Evolutionary conservation across 2,888 invertebrate species (phyloP).

Genomic region (Cantharis rustica): DNA sequence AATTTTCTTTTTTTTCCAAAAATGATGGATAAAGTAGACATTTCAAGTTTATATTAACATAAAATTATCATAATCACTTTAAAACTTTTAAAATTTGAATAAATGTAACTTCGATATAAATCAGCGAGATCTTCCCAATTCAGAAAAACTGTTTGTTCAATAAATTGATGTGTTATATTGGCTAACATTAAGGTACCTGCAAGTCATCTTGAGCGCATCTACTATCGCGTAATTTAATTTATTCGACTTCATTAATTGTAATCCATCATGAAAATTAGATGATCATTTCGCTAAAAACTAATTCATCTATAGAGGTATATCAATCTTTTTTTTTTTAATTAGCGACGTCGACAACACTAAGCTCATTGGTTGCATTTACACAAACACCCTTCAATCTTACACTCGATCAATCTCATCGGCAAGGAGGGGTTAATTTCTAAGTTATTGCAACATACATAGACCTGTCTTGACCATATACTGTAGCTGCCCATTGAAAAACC

Average conservation of each 20-base stretch:
- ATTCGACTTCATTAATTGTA: not conserved
- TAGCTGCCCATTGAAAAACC: not conserved
- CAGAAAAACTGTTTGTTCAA: not conserved
- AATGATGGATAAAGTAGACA: not conserved
- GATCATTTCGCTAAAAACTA: not conserved
- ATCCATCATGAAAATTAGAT: not conserved
- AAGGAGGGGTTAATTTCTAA: not conserved
- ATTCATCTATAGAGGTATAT: not conserved
- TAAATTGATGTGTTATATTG: not conserved
- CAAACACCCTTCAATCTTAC: not conserved
- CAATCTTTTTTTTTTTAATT: not conserved
- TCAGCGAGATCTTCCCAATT: not conserved
- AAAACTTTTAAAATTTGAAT: not conserved
- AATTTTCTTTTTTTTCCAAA: slow-evolving; percentile 8
- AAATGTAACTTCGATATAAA: not conserved
- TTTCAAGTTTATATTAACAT: not conserved
- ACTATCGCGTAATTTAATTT: not conserved
- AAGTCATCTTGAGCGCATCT: not conserved
- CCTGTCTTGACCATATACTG: not conserved
- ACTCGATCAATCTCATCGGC: not conserved
- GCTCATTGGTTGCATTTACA: not conserved
- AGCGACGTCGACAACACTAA: not conserved
- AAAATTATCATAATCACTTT: not conserved
- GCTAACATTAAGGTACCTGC: not conserved
- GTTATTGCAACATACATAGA: not conserved